These are phyloP conservation scores for Rhabdophis nuchalis DNA, from an alignment of 2,797 vertebrate species.

Conservation along the genomic window DNA sequence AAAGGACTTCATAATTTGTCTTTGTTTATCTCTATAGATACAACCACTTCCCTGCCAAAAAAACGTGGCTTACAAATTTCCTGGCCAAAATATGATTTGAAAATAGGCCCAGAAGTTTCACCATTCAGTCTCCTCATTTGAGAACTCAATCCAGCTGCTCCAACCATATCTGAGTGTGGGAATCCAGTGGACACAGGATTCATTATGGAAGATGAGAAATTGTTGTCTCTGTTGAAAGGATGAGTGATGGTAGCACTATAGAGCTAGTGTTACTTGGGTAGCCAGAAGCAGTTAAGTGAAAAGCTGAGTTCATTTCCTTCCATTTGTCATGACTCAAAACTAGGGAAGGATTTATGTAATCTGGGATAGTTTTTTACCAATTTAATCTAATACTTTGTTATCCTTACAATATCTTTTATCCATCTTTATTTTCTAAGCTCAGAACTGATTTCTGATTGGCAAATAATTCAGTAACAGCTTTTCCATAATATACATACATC, in stretches of 20 bases:
- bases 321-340: neutral
- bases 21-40: neutral
- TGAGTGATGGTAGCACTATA: neutral
- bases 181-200: neutral
- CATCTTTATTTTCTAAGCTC: neutral
- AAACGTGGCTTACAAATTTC: neutral
- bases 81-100: neutral
- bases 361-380: neutral
- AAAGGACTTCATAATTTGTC: neutral
- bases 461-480: neutral
- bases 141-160: neutral
- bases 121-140: neutral
- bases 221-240: neutral
- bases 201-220: neutral
- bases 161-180: neutral
- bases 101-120: neutral
- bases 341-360: neutral
- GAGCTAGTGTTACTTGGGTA: neutral
- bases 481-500: neutral
- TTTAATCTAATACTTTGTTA: neutral
- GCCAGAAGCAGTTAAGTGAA: neutral
- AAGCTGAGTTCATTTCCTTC: neutral
- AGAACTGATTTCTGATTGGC: neutral
- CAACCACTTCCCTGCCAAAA: neutral
- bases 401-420: neutral